Base-by-base conservation (phyloP, 2,797 vertebrate species). In the Parauchenoglanis punctatus region DNA sequence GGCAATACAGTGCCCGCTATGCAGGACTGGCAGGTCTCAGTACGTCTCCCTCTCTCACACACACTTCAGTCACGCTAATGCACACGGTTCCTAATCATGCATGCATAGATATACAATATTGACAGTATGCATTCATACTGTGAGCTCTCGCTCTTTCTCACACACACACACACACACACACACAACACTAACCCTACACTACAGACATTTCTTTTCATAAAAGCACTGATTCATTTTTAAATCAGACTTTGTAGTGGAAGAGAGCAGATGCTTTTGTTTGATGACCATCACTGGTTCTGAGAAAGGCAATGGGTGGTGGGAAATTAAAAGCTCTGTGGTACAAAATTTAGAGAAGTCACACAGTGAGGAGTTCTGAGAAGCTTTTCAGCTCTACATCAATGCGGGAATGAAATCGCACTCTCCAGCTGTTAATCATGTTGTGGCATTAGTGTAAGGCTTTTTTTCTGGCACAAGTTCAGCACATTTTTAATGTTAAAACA, bases 1-100 rank as follows among this genome's bases (percentile, higher is more conserved):
- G 86, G 84, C 86, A 86, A 65, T 78, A 65, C 81, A 15, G 56
- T 85, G 86, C 67, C 63, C 49, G 80, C 68, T 87, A 77, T 56
- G 81, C 88, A 63, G 54, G 76, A 68, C 84, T 77, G 84, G 81
- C 76, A 87, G 31, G 68, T 87, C 52, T 68, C 56, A 76, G 56
- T 52, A 46, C 44, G 25, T 84, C 49, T 81, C 80, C 1, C 44
- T 28, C 31, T 58, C 12, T 4, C 65, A 81, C 56, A 75, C 18
- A 78, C 54, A 73, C 76, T n/a, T n/a, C 23, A 85, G 49, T 59
- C 83, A 72, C 15, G 31, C 59, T 49, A 15, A 58, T 4, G 18
- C 11, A 31, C 25, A 28, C 73, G 15, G 49, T 80, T 80, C 52
- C 54, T 58, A 23, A 80, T 58, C 20, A 58, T 58, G 31, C 7